These are phyloP conservation scores for Myopa testacea DNA, from an alignment of 2,888 invertebrate species.

Conservation along the genomic window DNA sequence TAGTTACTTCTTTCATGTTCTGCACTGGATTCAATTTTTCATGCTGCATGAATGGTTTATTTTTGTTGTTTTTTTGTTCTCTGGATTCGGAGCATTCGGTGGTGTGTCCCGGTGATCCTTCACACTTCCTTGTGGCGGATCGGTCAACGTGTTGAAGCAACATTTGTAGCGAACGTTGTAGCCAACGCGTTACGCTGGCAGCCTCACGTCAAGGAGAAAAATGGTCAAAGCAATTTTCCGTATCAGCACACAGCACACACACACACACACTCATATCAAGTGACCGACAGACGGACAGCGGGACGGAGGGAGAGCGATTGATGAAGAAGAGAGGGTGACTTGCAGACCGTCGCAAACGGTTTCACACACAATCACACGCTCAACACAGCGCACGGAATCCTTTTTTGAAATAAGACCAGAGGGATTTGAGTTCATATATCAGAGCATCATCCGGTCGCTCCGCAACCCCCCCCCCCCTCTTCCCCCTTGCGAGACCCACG, in stretches of 20 bases:
- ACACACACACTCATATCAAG: background rate
- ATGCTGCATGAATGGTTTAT: background rate
- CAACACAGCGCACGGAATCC: conserved; percentile 17
- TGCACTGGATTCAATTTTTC: too few relatives aligned
- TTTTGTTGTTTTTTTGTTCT: background rate
- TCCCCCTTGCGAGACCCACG: background rate
- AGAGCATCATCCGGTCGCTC: background rate
- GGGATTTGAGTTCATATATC: conserved; percentile 31
- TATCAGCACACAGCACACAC: conserved; percentile 1
- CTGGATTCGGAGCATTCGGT: background rate
- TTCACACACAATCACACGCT: background rate
- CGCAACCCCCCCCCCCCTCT: background rate
- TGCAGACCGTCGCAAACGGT: background rate
- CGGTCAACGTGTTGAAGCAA: conserved; percentile 30
- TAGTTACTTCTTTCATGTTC: background rate
- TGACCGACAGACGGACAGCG: background rate
- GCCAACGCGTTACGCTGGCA: background rate
- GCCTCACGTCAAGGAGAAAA: conserved; percentile 11
- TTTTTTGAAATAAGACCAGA: conserved; percentile 30
- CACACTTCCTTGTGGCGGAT: conserved; percentile 9
- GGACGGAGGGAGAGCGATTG: background rate
- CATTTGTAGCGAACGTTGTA: background rate
- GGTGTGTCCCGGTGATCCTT: background rate
- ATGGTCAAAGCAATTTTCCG: conserved; percentile 22
- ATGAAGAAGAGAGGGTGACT: background rate